Evolutionary conservation across 2,113 vertebrate species (phyloP), one percentile per base, ranked within the genome.

Genomic region (Zapornia atra): DNA sequence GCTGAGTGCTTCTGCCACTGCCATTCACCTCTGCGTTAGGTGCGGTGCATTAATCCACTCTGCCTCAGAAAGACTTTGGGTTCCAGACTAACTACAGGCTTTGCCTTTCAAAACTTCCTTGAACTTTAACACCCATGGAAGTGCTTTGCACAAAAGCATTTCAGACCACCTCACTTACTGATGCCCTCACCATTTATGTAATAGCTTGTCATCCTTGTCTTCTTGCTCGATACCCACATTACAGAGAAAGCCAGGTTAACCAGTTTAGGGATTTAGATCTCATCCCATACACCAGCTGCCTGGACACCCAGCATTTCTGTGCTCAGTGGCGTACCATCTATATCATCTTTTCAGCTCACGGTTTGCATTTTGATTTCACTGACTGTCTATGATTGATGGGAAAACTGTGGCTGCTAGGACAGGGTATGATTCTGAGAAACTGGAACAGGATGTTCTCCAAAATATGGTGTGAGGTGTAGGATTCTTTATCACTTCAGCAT

Each of bases 261-360:
- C 29, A 36, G 25, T 4, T 28, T 12, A 29, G n/a, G 44, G 53
- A 10, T 72, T 42, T 42, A 36, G 19, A 12, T 14, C 54, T 66
- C 20, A 59, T 15, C 6, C 26, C 29, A 15, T 3, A 34, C 26
- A 33, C 15, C 21, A 5, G 11, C 24, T 42, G 26, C 13, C 29
- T 4, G 1, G 29, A 72, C 53, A 50, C 29, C 12, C 1, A 0
- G 17, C 4, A 1, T 8, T 42, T 38, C 46, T 54, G 7, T 38
- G 48, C 36, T 72, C 20, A 5, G 10, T 4, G 3, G 3, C 20
- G 34, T 10, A 34, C 15, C 40, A 38, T 19, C 57, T 21, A 2
- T 28, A 36, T 20, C 20, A 36, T 24, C 56, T 34, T 28, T 22
- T 24, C 25, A 9, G 20, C 10, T 70, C 18, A 0, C 20, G 38